Conservation (phyloP, 2,797 vertebrate species). For the Gymnoscopelus braueri region DNA sequence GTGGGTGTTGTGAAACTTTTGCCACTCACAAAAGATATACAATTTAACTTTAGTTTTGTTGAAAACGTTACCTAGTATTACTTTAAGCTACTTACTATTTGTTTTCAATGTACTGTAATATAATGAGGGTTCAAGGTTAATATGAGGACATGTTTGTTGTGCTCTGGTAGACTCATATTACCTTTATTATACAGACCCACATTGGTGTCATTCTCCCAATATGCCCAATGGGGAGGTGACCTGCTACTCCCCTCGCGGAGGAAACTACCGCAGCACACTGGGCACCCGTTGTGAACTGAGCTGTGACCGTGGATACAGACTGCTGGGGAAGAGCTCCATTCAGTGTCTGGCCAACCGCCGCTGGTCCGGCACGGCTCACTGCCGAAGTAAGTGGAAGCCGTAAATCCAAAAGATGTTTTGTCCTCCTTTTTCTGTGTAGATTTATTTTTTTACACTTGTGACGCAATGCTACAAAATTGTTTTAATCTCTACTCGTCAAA, state of each 20-base stretch:
- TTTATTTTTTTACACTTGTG: background rate
- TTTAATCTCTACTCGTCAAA: background rate
- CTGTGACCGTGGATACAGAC: constrained; percentile 88
- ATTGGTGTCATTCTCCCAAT: constrained; percentile 88
- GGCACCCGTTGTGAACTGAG: constrained; percentile 90
- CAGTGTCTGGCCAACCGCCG: constrained; percentile 86
- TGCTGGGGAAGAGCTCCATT: constrained; percentile 84
- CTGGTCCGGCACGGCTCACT: constrained; percentile 91
- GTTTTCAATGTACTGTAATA: background rate
- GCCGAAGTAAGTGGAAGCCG: constrained; percentile 85
- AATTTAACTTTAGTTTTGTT: too few species aligned
- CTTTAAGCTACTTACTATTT: background rate
- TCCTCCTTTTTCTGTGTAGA: too few species aligned
- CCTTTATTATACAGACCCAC: constrained; percentile 79
- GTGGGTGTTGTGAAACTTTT: too few species aligned
- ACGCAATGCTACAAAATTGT: background rate
- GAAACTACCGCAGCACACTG: constrained; percentile 84
- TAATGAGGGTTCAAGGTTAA: too few species aligned
- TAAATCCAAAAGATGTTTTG: background rate
- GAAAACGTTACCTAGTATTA: too few species aligned
- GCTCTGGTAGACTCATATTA: constrained; percentile 2
- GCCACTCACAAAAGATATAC: too few species aligned
- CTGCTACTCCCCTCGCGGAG: constrained; percentile 88
- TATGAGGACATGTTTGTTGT: background rate
- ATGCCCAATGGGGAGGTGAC: constrained; percentile 88